Evolutionary conservation across 2,797 vertebrate genomes (phyloP).

Genomic region (Spinus olivaceus): DNA sequence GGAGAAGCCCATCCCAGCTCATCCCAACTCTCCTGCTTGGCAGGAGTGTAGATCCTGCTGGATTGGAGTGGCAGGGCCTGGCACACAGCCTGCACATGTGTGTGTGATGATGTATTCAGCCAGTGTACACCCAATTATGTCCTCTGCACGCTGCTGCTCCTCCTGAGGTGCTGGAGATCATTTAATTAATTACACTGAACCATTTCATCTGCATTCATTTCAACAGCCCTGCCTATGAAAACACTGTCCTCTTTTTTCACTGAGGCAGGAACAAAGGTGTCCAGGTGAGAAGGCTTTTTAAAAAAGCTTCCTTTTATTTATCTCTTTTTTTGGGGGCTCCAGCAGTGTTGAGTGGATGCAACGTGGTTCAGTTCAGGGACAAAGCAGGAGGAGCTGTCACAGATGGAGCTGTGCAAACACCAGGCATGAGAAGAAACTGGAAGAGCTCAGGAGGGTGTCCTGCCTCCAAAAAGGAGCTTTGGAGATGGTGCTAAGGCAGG

Average conservation of each 20-base stretch:
- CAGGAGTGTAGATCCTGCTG: not conserved
- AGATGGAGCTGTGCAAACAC: not conserved
- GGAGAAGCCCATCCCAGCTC: not conserved
- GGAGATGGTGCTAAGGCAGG: not conserved
- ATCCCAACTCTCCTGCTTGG: not conserved
- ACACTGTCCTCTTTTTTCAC: not conserved
- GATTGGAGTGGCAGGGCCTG: not conserved
- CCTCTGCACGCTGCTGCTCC: not conserved
- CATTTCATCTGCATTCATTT: not conserved
- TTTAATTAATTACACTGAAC: conserved; percentile 16
- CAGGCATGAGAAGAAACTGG: not conserved
- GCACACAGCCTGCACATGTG: not conserved
- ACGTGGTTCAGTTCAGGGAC: not conserved
- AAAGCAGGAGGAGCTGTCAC: not conserved
- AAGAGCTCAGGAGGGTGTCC: not conserved
- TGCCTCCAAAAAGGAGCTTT: not conserved
- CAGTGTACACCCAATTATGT: not conserved
- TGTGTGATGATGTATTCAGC: not conserved
- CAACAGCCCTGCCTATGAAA: not conserved
- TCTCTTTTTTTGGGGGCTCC: not conserved
- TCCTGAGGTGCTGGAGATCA: not conserved
- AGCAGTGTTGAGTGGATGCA: not conserved
- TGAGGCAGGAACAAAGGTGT: not conserved
- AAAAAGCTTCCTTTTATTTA: not conserved
- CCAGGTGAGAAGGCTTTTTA: not conserved